Base-by-base conservation (phyloP, 2,113 vertebrate genomes). In the Xiphias gladius region DNA sequence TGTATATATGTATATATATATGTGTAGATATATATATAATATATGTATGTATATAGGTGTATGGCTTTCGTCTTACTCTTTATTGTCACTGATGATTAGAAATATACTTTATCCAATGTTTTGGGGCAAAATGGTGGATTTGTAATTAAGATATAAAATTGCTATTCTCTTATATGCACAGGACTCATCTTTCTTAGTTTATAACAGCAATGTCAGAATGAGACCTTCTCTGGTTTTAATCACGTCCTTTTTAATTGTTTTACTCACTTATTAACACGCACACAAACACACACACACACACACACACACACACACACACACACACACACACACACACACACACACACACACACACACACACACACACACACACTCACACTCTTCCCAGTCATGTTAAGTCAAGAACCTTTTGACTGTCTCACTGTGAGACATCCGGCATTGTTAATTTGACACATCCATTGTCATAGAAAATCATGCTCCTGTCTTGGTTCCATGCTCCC, bases 111-210 rank as follows among this genome's bases (percentile, higher is more conserved):
- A 75, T 74, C 68, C 65, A 41, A 59, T 76, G 54, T 71, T 71
- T 76, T 12, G 32, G 50, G 48, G 35, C 54, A 52, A 63, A 37
- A 68, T 65, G 26, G 75, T 6, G 48, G 64, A 86, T 87, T 79
- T 50, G 35, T 68, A 82, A 83, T 76, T 80, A 89, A 30, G 16
- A 69, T 32, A n/a, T 83, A 54, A 63, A 78, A 84, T 78, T 43
- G 30, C 32, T 13, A 55, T 65, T 81, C 46, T 48, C 48, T 50
- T 22, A 2, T 68, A 30, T 58, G 32, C 67, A 66, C 39, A 43
- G 22, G 63, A 54, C 37, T 76, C 19, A 24, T 74, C 43, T 30
- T 59, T 11, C 14, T 46, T 13, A n/a, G 43, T 61, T 74, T 83
- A 32, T 71, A 69, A 48, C n/a, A 52, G 19, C 39, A 76, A 69